Percentiles rank a stretch among this genome's conserved stretches.
Evolutionary conservation across 2,888 invertebrate genomes (phyloP).

Genomic region (Serripes groenlandicus): DNA sequence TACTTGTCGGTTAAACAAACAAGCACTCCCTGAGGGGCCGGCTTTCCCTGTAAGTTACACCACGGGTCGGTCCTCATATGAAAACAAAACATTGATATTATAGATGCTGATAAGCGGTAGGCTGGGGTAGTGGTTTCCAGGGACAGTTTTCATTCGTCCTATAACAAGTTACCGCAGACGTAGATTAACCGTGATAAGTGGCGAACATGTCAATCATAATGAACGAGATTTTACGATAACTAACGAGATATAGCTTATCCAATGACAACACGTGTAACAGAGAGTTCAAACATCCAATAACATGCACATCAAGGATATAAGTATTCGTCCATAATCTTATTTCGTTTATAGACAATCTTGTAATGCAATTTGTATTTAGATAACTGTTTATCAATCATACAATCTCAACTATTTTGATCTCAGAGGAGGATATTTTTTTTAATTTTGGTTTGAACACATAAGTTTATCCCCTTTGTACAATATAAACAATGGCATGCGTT

Average conservation of each 20-base stretch:
- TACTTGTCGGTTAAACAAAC: constrained; percentile 14
- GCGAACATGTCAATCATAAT: constrained; percentile 5
- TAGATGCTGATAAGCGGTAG: constrained; percentile 20
- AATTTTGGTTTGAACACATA: too few species aligned
- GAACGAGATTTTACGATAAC: constrained; percentile 13
- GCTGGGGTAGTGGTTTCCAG: neutral
- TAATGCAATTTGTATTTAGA: too few species aligned
- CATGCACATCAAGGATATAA: too few species aligned
- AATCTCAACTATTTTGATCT: too few species aligned
- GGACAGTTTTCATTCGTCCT: constrained; percentile 5
- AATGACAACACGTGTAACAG: neutral
- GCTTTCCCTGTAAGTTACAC: constrained; percentile 2
- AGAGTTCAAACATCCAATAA: constrained; percentile 7
- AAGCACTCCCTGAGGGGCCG: constrained; percentile 11
- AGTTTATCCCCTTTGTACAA: too few species aligned
- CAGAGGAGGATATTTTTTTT: too few species aligned
- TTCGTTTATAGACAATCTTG: too few species aligned
- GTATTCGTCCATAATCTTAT: too few species aligned
- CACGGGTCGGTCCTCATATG: constrained; percentile 9
- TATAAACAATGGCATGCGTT: too few species aligned
- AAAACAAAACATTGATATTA: constrained; percentile 8
- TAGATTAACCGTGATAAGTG: neutral
- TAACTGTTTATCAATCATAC: too few species aligned
- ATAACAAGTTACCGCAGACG: neutral
- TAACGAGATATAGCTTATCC: neutral